Evolutionary conservation across 2,888 invertebrate genomes (phyloP).

Genomic region (Sialis lutaria): DNA sequence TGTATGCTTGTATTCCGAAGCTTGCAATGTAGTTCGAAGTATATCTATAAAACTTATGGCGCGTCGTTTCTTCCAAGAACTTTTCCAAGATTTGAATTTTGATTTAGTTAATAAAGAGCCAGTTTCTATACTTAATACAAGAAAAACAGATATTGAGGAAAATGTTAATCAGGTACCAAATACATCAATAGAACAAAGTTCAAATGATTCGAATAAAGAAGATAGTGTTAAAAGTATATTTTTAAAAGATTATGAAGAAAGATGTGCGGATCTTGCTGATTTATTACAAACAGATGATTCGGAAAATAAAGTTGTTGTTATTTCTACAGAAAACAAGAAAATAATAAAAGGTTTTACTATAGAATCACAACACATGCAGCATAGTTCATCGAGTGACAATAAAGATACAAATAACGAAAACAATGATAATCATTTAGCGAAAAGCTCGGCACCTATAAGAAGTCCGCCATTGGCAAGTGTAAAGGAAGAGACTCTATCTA

Average conservation of each 20-base stretch:
- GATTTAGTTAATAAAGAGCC: slow-evolving; percentile 39
- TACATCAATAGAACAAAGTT: not conserved
- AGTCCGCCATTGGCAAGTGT: slow-evolving; percentile 27
- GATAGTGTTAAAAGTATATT: slow-evolving; percentile 3
- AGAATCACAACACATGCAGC: not conserved
- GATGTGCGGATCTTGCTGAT: slow-evolving; percentile 12
- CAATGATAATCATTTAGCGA: slow-evolving; percentile 10
- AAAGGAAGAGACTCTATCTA: slow-evolving; percentile 23
- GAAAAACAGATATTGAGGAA: slow-evolving; percentile 1
- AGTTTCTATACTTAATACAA: slow-evolving; percentile 14
- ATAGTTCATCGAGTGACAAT: slow-evolving; percentile 3
- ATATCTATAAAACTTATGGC: slow-evolving; percentile 70
- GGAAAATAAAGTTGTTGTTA: slow-evolving; percentile 3
- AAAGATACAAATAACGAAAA: slow-evolving; percentile 8
- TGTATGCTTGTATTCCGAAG: slow-evolving; percentile 84
- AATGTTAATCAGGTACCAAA: slow-evolving; percentile 7
- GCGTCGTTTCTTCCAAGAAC: slow-evolving; percentile 78
- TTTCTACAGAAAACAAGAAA: slow-evolving; percentile 9
- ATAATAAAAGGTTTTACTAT: slow-evolving; percentile 12
- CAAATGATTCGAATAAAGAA: slow-evolving; percentile 5
- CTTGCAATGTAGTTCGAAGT: slow-evolving; percentile 59
- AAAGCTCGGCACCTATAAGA: slow-evolving; percentile 11
- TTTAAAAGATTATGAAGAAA: slow-evolving; percentile 10
- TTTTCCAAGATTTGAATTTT: slow-evolving; percentile 74
- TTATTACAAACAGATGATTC: slow-evolving; percentile 5